Conservation (phyloP, 2,888 invertebrate species). For the Scaeva pyrastri region DNA sequence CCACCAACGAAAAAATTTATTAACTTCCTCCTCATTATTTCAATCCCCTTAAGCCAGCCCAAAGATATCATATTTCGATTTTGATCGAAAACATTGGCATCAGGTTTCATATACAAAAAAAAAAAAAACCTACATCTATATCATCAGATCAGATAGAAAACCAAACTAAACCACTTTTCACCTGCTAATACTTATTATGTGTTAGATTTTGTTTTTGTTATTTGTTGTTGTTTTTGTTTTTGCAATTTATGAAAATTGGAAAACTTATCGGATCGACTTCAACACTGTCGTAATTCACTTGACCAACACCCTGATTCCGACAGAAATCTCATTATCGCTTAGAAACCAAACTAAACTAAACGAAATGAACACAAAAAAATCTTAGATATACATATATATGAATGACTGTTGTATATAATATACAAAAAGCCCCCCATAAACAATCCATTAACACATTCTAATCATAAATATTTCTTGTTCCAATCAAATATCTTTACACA, state of each 20-base stretch:
- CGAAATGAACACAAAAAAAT: conserved; percentile 25
- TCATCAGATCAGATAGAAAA: conserved; percentile 12
- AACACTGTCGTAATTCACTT: conserved; percentile 39
- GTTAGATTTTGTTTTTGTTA: no score
- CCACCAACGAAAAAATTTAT: conserved; percentile 25
- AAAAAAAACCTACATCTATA: no score
- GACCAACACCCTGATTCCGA: conserved; percentile 43
- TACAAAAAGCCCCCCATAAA: conserved; percentile 43
- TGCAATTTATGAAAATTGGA: conserved; percentile 71
- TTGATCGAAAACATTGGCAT: conserved; percentile 33
- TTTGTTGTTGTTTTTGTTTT: conserved; percentile 9
- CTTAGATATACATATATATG: not conserved
- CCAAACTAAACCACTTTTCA: conserved; percentile 36
- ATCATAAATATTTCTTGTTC: conserved; percentile 71
- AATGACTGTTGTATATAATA: not conserved
- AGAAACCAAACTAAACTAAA: no score
- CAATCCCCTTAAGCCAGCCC: conserved; percentile 17
- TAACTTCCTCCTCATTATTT: conserved; percentile 46
- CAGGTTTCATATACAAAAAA: conserved; percentile 6
- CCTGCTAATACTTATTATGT: conserved; percentile 9
- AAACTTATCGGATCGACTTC: conserved; percentile 64
- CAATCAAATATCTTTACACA: conserved; percentile 64
- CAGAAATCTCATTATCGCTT: conserved; percentile 38
- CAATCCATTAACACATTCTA: conserved; percentile 75
- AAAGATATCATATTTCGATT: conserved; percentile 36